phyloP scores from a whole-genome alignment of 64 coral and sea anemone genomes.

The Montipora sp. region DNA sequence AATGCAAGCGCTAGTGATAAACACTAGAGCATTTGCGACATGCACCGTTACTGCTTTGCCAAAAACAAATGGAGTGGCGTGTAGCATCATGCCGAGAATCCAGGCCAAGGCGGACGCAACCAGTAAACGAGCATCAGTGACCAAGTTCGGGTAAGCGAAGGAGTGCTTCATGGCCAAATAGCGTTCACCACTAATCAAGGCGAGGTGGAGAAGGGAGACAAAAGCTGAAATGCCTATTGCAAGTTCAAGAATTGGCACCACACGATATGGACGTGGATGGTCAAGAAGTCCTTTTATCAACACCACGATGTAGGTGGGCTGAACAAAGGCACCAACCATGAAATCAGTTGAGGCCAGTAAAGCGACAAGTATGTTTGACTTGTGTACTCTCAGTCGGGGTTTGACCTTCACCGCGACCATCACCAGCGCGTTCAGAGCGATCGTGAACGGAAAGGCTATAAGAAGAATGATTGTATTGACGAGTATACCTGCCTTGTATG shows the following conservation, averaged over 20 bases:
- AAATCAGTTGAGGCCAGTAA: constrained; percentile 9
- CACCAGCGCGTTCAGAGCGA: neutral
- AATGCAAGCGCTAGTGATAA: neutral
- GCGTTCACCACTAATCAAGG: neutral
- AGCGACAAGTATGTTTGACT: constrained; percentile 7
- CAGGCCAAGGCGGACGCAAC: neutral
- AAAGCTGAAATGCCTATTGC: neutral
- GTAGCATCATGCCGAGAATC: neutral
- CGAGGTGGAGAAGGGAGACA: neutral
- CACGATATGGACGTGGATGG: neutral
- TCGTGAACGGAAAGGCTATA: neutral
- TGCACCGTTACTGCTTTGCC: neutral
- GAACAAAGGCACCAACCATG: neutral
- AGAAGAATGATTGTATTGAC: neutral
- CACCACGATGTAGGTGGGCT: neutral
- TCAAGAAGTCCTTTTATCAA: neutral
- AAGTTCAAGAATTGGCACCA: neutral
- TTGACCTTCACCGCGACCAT: neutral
- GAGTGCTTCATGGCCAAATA: constrained; percentile 1
- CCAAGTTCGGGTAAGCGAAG: neutral
- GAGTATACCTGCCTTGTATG: neutral
- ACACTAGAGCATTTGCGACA: neutral
- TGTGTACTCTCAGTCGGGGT: neutral
- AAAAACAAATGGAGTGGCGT: neutral
- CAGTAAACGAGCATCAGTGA: neutral